phyloP scores from a whole-genome alignment of 2,113 vertebrate species.

The Ctenomys sociabilis region DNA sequence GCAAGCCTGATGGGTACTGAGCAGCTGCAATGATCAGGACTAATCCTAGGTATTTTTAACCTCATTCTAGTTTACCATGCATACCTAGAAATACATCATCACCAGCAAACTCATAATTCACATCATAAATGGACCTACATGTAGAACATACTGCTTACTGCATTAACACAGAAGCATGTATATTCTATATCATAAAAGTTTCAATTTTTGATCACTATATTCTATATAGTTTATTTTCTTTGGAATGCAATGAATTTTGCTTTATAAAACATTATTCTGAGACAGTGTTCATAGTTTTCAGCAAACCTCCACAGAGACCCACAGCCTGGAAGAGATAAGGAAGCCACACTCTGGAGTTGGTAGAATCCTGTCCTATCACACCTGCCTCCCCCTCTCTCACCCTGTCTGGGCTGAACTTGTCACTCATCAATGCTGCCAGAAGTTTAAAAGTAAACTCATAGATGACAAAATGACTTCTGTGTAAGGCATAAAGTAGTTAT shows the following conservation, averaged over 20 bases:
- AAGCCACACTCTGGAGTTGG: background rate
- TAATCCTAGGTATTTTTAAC: background rate
- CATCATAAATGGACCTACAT: background rate
- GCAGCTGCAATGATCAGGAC: background rate
- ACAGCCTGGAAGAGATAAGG: background rate
- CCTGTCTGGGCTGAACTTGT: background rate
- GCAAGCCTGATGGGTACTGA: background rate
- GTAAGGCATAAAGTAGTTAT: conserved; percentile 33
- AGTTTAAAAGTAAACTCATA: background rate
- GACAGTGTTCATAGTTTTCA: background rate
- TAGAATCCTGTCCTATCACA: background rate
- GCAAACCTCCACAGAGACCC: background rate
- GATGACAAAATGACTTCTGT: conserved; percentile 26
- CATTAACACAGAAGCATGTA: background rate
- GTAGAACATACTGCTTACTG: background rate
- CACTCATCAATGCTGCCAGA: background rate
- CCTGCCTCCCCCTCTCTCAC: background rate
- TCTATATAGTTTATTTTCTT: background rate
- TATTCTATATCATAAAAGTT: background rate
- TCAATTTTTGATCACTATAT: background rate
- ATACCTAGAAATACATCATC: background rate
- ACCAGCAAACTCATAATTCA: background rate
- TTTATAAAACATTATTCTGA: background rate
- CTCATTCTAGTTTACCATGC: background rate
- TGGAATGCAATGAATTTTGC: background rate